Evolutionary conservation across 2,888 invertebrate genomes (phyloP).

Genomic region (Leptopilina myrica): DNA sequence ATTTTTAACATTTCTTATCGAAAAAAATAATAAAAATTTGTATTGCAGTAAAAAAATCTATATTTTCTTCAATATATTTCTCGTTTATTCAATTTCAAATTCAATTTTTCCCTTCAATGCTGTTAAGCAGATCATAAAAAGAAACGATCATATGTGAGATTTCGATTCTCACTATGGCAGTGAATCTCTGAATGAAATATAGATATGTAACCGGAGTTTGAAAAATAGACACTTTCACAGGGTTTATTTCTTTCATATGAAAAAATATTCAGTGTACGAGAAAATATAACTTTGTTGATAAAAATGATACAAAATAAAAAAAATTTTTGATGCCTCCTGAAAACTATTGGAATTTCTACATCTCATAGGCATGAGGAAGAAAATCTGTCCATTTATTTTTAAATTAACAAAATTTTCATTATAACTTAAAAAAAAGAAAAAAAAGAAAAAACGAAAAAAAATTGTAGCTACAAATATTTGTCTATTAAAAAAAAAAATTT

Average conservation of each 20-base stretch:
- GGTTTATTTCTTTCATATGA: background rate
- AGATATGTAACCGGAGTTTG: background rate
- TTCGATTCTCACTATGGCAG: slow-evolving; percentile 3
- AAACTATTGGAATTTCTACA: too few relatives aligned
- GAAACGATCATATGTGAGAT: slow-evolving; percentile 26
- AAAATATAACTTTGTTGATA: background rate
- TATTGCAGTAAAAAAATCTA: too few relatives aligned
- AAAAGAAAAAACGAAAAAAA: too few relatives aligned
- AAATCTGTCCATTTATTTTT: too few relatives aligned
- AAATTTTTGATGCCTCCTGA: background rate
- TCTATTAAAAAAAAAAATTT: too few relatives aligned
- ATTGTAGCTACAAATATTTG: too few relatives aligned
- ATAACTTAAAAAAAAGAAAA: too few relatives aligned
- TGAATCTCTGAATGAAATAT: background rate
- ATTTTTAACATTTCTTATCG: too few relatives aligned
- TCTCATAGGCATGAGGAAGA: too few relatives aligned
- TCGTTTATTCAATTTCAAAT: background rate
- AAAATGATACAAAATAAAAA: background rate
- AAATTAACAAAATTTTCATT: too few relatives aligned
- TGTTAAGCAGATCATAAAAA: slow-evolving; percentile 11
- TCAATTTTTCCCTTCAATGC: background rate
- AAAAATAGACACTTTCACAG: background rate
- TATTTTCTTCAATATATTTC: background rate
- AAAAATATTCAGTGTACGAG: background rate
- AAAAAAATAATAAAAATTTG: too few relatives aligned